Evolutionary conservation across 2,888 invertebrate species (phyloP).

Genomic region (Cephalotes varians): DNA sequence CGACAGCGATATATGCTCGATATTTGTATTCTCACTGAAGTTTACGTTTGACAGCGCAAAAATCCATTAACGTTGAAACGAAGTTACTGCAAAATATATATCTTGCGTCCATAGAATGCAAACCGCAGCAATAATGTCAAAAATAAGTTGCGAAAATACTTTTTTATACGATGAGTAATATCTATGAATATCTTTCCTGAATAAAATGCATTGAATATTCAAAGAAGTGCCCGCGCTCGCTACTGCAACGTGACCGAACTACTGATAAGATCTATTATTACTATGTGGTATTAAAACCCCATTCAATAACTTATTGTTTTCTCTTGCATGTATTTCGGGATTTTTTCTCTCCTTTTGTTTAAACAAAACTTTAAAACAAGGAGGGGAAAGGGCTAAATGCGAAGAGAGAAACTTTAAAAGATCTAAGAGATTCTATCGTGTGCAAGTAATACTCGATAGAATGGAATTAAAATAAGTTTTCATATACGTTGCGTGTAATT

Average conservation of each 20-base stretch:
- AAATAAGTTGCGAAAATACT: not conserved
- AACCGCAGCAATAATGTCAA: not conserved
- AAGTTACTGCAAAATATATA: not conserved
- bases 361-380: not conserved
- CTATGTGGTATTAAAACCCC: constrained; percentile 38
- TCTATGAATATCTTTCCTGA: constrained; percentile 40
- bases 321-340: not conserved
- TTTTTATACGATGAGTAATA: not conserved
- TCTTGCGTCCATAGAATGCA: not conserved
- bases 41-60: not conserved
- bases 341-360: not conserved
- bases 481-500: not conserved
- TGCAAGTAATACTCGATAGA: not conserved
- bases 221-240: constrained; percentile 43
- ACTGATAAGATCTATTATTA: constrained; percentile 50
- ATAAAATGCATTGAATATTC: constrained; percentile 42
- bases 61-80: not conserved
- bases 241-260: constrained; percentile 53
- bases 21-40: not conserved
- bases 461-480: not conserved
- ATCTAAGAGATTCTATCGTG: not conserved
- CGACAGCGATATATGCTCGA: not conserved
- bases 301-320: constrained; percentile 36
- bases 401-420: not conserved
- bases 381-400: too few relatives aligned